Evolutionary conservation across 2,888 invertebrate species (phyloP).

Genomic region (Drosophila longiperda): DNA sequence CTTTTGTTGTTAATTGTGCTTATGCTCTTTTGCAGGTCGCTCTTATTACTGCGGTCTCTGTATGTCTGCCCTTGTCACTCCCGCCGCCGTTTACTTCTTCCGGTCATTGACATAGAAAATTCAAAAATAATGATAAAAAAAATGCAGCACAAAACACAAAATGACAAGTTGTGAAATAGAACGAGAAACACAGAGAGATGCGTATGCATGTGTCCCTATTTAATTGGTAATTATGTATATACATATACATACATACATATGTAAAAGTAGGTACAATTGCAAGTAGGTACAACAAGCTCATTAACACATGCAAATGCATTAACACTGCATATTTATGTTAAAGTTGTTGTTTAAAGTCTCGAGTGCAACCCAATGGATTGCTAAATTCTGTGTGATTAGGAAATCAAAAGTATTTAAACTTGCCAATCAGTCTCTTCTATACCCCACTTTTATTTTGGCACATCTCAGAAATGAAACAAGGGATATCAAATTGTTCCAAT

Average conservation of each 20-base stretch:
- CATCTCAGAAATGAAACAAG: neutral
- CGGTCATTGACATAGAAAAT: constrained; percentile 65
- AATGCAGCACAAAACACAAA: constrained; percentile 27
- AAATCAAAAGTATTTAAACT: neutral
- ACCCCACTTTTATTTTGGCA: neutral
- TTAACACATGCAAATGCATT: neutral
- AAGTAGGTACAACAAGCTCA: neutral
- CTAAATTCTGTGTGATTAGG: neutral
- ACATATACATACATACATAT: neutral
- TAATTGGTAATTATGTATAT: constrained; percentile 1
- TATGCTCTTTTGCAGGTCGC: constrained; percentile 35
- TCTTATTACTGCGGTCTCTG: constrained; percentile 9
- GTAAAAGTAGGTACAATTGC: neutral
- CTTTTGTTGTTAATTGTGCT: constrained; percentile 29
- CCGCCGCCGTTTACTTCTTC: constrained; percentile 11
- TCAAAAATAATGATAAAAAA: constrained; percentile 28
- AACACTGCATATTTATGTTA: neutral
- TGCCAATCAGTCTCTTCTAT: neutral
- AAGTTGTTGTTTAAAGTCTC: neutral
- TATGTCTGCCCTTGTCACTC: constrained; percentile 12
- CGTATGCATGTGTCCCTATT: neutral
- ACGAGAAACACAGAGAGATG: neutral
- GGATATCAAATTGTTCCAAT: neutral
- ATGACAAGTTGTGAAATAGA: constrained; percentile 30
- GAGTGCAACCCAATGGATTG: neutral